phyloP scores from a whole-genome alignment of 2,888 invertebrate genomes.

The Meiosimyza platycephala region DNA sequence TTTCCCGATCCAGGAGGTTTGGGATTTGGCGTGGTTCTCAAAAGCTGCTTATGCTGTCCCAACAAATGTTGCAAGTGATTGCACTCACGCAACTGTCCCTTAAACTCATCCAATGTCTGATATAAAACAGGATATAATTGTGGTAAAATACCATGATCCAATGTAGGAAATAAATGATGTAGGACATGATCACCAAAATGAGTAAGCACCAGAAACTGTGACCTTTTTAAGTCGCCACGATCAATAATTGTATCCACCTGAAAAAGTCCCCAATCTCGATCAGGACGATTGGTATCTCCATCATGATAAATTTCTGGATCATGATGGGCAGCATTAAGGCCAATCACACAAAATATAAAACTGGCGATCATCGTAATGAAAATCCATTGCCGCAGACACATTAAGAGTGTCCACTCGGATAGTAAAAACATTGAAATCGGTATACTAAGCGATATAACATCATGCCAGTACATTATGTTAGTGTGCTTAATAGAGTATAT shows the following conservation, averaged over 20 bases:
- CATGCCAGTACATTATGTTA: conserved; percentile 64
- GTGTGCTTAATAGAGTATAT: conserved; percentile 53
- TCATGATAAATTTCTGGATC: conserved; percentile 84
- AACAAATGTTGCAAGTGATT: conserved; percentile 73
- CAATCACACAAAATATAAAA: conserved; percentile 73
- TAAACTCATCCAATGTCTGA: conserved; percentile 64
- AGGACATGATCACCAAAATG: conserved; percentile 82
- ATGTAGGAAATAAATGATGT: conserved; percentile 84
- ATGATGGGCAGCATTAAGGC: conserved; percentile 81
- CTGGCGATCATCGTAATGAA: conserved; percentile 71
- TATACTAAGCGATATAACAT: conserved; percentile 66
- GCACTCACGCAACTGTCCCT: conserved; percentile 63
- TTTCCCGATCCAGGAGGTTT: conserved; percentile 55
- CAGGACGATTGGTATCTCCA: conserved; percentile 72
- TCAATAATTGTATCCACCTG: conserved; percentile 82
- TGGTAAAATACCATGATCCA: conserved; percentile 80
- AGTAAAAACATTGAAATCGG: conserved; percentile 67
- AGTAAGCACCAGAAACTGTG: conserved; percentile 75
- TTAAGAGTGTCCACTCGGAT: conserved; percentile 53
- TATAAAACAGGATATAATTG: conserved; percentile 72
- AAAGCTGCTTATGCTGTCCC: conserved; percentile 75
- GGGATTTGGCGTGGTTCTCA: conserved; percentile 67
- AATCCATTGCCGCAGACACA: conserved; percentile 68
- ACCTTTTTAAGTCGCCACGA: conserved; percentile 75
- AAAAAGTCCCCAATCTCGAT: conserved; percentile 81